These are phyloP conservation scores for Chymomyza procnemis DNA, from an alignment of 2,888 invertebrate species.

Conservation along the genomic window DNA sequence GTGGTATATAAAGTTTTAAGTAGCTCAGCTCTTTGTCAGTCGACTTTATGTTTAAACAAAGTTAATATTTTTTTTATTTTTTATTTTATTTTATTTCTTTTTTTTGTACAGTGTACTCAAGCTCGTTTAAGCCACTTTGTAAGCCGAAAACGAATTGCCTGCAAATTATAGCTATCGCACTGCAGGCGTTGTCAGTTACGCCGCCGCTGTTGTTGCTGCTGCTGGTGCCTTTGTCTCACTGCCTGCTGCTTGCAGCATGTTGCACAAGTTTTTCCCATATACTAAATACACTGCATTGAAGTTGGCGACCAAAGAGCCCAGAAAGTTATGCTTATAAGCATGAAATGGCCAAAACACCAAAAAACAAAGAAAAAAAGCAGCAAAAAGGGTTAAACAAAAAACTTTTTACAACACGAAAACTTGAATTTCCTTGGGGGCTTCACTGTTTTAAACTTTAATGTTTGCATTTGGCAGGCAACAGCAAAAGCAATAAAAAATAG, in stretches of 20 bases:
- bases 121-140: background rate
- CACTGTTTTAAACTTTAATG: conserved; percentile 1
- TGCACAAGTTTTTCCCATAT: conserved; percentile 20
- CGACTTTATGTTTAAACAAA: background rate
- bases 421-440: conserved; percentile 20
- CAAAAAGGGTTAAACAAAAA: conserved; percentile 11
- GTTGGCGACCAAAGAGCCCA: conserved; percentile 17
- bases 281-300: conserved; percentile 4
- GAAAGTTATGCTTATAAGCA: conserved; percentile 58
- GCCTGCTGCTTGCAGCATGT: background rate
- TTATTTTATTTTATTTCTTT: too few relatives aligned
- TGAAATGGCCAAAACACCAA: conserved; percentile 45
- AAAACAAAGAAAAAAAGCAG: background rate
- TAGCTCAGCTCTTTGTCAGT: background rate
- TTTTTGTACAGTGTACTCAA: background rate
- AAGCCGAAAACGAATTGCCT: conserved; percentile 3
- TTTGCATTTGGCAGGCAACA: background rate
- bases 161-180: conserved; percentile 7
- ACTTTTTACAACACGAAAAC: conserved; percentile 13
- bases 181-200: conserved; percentile 2
- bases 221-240: background rate
- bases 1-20: background rate
- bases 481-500: background rate
- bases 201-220: background rate
- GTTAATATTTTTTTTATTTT: background rate